Evolutionary conservation across 1,140 invertebrate species (phyloP).

Genomic region (Drosophila albomicans): DNA sequence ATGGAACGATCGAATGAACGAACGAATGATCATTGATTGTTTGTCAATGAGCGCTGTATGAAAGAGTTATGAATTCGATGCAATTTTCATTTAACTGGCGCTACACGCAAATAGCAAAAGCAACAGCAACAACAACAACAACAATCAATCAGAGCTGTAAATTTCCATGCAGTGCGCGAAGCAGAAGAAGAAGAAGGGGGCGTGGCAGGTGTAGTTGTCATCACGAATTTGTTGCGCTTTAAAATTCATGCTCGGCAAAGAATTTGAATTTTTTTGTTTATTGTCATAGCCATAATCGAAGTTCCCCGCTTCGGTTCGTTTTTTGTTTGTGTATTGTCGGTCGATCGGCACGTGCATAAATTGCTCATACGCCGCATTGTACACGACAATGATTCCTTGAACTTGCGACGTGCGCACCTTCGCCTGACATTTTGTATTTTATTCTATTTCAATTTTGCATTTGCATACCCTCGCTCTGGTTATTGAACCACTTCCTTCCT

Average conservation of each 20-base stretch:
- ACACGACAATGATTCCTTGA: conserved; percentile 39
- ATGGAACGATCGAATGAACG: conserved; percentile 50
- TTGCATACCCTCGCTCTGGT: not conserved
- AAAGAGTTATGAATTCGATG: conserved; percentile 53
- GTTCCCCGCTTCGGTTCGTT: not conserved
- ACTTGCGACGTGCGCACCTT: conserved; percentile 31
- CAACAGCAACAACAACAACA: conserved; percentile 33
- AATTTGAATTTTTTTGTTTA: conserved; percentile 43
- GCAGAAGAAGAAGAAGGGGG: not conserved
- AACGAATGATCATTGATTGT: conserved; percentile 48
- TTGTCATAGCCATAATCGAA: not conserved
- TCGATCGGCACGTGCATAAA: conserved; percentile 42
- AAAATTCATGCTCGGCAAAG: conserved; percentile 41
- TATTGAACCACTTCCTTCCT: conserved; percentile 33
- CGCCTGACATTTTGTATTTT: not conserved
- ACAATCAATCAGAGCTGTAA: conserved; percentile 58
- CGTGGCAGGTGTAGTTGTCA: conserved; percentile 58
- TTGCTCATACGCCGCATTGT: conserved; percentile 48
- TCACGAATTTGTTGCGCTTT: conserved; percentile 49
- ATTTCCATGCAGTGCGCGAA: conserved; percentile 57
- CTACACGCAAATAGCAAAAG: conserved; percentile 43
- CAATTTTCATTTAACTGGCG: conserved; percentile 73
- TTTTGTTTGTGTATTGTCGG: not conserved
- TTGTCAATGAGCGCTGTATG: conserved; percentile 38
- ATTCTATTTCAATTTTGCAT: conserved; percentile 10